A percentile compares a stretch with the other conserved stretches of the same genome.
Conservation (phyloP, 2,113 vertebrate genomes). For the Pelusios castaneus region DNA sequence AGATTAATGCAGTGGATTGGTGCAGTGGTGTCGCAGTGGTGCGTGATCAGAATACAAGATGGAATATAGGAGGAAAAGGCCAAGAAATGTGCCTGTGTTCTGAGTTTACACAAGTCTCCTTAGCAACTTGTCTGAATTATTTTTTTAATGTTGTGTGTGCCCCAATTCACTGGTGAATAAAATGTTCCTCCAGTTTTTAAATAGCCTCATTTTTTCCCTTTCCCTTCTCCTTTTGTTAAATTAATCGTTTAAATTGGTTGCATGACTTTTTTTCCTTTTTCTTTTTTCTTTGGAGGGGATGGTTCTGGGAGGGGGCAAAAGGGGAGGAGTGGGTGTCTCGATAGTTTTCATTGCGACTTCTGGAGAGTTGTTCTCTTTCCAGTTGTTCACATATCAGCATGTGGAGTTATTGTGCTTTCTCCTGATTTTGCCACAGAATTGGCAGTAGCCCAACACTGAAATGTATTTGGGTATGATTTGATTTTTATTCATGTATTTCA, state of each 20-base stretch:
- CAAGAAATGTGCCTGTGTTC: constrained; percentile 75
- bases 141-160: constrained; percentile 36
- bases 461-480: constrained; percentile 36
- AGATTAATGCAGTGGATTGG: constrained; percentile 89
- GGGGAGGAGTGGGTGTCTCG: constrained; percentile 36
- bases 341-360: constrained; percentile 66
- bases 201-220: neutral
- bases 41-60: constrained; percentile 91
- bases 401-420: constrained; percentile 50
- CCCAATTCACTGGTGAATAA: constrained; percentile 60
- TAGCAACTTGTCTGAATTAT: constrained; percentile 82
- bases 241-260: neutral
- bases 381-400: constrained; percentile 65
- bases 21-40: constrained; percentile 88
- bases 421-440: constrained; percentile 59
- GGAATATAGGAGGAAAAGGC: constrained; percentile 75
- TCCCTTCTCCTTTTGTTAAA: constrained; percentile 39
- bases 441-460: constrained; percentile 35
- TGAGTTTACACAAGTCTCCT: constrained; percentile 82
- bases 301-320: neutral
- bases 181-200: constrained; percentile 47
- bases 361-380: constrained; percentile 67
- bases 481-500: neutral
- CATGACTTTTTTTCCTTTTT: neutral
- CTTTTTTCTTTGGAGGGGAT: neutral